Base-by-base conservation (phyloP, 2,888 invertebrate genomes). In the Eupithecia inturbata region DNA sequence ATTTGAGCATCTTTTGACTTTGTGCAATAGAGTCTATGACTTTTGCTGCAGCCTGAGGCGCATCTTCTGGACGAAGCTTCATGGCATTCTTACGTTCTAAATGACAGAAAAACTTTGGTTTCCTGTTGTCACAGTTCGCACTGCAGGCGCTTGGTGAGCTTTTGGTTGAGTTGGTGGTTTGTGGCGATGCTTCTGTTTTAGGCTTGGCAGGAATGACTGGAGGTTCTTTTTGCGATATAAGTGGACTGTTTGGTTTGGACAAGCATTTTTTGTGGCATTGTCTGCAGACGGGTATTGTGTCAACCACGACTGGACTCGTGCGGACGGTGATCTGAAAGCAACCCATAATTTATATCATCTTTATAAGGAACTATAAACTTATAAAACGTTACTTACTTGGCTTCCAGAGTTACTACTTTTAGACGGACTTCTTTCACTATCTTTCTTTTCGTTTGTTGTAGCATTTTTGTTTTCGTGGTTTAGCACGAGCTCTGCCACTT, bases 231-330 rank as follows among this genome's bases (percentile, higher is more conserved):
- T 94, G 94, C 22, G 95, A 92, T 74, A 94, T 85, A 82, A 94
- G 85, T 10, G 94, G 95, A 82, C 94, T 95, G 81, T 95, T 95
- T 77, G 95, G 95, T 84, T 95, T 95, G 10, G 95, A 95, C 79
- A 96, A 95, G 91, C 97, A 97, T 85, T 96, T 97, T 91, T 96
- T 97, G 85, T 97, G 97, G 91, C 97, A 97, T 89, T 97, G 96
- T 80, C 96, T 95, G 91, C 97, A 97, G 72, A 97, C 96, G 71
- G 96, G 95, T 84, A 97, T 95, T 73, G 96, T 96, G 90, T 97
- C 97, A 77, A 96, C 96, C 70, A 96, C 95, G 75, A 96, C 95
- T 75, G 97, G 97, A 89, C 97, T 97, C 69, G 97, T 97, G 83
- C 97, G 95, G 73, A 97, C 97, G 68, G 97, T 97, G 80, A 97